A percentile compares a stretch with the other conserved stretches of the same genome.
Conservation (phyloP, 1,140 invertebrate species). For the Myzus persicae region DNA sequence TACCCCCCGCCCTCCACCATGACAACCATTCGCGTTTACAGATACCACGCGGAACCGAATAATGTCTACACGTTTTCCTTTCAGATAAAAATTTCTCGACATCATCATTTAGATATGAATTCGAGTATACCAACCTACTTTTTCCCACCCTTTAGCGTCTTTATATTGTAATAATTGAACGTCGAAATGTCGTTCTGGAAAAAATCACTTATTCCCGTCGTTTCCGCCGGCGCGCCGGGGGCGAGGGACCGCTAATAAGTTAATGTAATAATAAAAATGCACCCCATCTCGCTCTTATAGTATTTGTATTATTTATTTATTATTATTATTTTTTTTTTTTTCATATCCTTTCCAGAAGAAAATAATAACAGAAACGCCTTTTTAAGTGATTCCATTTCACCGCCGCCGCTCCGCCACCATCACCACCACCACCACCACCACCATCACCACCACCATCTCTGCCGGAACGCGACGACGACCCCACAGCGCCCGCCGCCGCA, state of each 20-base stretch:
- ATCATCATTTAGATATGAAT: neutral
- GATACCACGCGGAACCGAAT: neutral
- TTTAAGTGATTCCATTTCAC: conserved; percentile 55
- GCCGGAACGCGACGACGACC: neutral
- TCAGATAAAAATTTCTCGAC: conserved; percentile 31
- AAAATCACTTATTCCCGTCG: conserved; percentile 55
- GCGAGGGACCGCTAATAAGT: conserved; percentile 48
- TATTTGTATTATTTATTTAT: conserved; percentile 30
- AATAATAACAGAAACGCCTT: conserved; percentile 50
- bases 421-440: no score
- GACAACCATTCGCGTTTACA: neutral
- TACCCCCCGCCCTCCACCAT: no score
- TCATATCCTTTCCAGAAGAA: conserved; percentile 12
- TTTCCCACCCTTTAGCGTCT: neutral
- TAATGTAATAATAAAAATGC: conserved; percentile 56
- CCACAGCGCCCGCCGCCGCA: neutral
- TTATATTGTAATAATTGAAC: neutral
- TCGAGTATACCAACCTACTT: neutral
- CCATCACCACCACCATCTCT: no score
- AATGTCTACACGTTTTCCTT: neutral
- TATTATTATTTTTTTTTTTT: neutral
- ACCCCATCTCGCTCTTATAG: neutral
- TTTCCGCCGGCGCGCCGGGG: conserved; percentile 20
- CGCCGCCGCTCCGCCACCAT: neutral
- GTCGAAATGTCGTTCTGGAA: conserved; percentile 48